Conservation (phyloP, 2,113 vertebrate genomes). For the Oryzias javanicus region DNA sequence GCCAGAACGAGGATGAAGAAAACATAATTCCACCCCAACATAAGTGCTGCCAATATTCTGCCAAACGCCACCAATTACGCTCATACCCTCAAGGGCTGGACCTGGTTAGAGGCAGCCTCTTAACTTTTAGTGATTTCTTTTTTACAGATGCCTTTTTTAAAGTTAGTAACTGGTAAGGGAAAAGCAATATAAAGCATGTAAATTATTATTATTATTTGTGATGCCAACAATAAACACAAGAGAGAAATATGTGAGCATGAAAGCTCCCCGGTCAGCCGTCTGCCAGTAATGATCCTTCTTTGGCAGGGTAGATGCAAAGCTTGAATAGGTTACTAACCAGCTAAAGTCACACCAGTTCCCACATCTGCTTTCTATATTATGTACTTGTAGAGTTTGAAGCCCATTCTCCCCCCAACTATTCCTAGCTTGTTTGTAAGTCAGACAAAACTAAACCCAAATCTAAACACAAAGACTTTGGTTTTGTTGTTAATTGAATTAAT, state of each 20-base stretch:
- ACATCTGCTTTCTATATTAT: conserved; percentile 81
- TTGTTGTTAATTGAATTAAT: background rate
- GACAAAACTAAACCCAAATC: no score
- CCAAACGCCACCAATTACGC: conserved; percentile 65
- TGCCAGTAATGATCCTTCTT: conserved; percentile 66
- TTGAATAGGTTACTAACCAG: conserved; percentile 73
- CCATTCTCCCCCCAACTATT: conserved; percentile 39
- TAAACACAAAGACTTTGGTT: no score
- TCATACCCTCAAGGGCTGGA: conserved; percentile 47
- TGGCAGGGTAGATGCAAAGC: conserved; percentile 57
- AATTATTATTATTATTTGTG: conserved; percentile 7
- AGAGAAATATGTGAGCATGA: conserved; percentile 27
- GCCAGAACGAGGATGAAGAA: conserved; percentile 52
- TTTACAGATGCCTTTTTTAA: conserved; percentile 38
- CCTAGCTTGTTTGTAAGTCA: background rate
- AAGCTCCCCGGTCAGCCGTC: conserved; percentile 57
- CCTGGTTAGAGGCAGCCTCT: conserved; percentile 22
- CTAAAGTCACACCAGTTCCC: conserved; percentile 67
- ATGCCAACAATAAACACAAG: conserved; percentile 37
- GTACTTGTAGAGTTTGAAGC: conserved; percentile 75
- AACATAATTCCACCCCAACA: conserved; percentile 60
- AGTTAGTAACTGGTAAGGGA: conserved; percentile 44
- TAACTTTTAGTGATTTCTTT: conserved; percentile 34
- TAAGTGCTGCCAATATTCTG: conserved; percentile 54
- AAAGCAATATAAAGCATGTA: conserved; percentile 21